Evolutionary conservation across 2,113 vertebrate genomes (phyloP).

Genomic region (Perca fluviatilis): DNA sequence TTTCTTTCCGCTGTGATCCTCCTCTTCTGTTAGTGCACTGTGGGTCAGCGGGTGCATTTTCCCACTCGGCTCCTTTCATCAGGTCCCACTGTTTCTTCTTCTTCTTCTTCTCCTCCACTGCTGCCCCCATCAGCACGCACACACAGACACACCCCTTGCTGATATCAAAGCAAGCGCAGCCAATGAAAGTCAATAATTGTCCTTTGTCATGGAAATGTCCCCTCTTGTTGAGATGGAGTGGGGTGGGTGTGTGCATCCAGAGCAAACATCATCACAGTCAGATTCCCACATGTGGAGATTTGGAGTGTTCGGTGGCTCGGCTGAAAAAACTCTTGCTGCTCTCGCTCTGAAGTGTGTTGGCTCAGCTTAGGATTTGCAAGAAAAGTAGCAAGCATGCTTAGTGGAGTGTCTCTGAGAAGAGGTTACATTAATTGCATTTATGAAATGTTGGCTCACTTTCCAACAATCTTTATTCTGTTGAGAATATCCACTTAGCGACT

Average conservation of each 20-base stretch:
- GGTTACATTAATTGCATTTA: constrained; percentile 38
- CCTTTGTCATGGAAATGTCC: constrained; percentile 85
- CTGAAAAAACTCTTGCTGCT: constrained; percentile 17
- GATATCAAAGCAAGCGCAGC: constrained; percentile 85
- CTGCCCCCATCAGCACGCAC: constrained; percentile 67
- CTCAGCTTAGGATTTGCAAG: constrained; percentile 47
- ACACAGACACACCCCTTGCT: constrained; percentile 80
- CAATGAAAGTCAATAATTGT: constrained; percentile 89
- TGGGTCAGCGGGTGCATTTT: constrained; percentile 82
- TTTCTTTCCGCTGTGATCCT: constrained; percentile 73
- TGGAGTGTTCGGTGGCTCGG: constrained; percentile 62
- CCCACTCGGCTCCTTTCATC: constrained; percentile 77
- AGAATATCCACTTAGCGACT: not conserved
- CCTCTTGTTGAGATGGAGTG: constrained; percentile 73
- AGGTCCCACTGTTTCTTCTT: constrained; percentile 67
- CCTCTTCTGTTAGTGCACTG: constrained; percentile 70
- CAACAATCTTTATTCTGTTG: constrained; percentile 1
- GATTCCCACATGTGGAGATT: constrained; percentile 81
- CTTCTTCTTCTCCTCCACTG: constrained; percentile 47
- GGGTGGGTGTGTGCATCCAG: constrained; percentile 70
- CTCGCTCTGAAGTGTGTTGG: constrained; percentile 27
- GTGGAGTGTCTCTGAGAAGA: constrained; percentile 17
- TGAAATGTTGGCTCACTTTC: constrained; percentile 26
- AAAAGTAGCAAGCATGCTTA: constrained; percentile 17
- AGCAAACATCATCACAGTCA: constrained; percentile 76